Base-by-base conservation (phyloP, 2,888 invertebrate species). In the Lithophane socia region DNA sequence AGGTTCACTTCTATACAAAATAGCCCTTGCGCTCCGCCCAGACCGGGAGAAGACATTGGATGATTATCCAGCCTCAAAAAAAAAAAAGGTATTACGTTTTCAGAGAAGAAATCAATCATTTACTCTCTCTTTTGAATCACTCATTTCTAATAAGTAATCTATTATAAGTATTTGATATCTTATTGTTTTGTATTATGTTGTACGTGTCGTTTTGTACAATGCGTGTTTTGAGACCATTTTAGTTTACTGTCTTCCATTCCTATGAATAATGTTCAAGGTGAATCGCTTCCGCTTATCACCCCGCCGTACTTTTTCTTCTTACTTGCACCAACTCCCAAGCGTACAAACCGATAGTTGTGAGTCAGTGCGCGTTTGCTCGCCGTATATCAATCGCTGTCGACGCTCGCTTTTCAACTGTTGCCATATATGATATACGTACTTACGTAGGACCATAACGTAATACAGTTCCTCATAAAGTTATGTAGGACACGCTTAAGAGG, bases 351-450 rank as follows among this genome's bases (percentile, higher is more conserved):
- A 94, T 95, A 94, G 93, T 96, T 95, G 94, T 93, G 92, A 96
- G 95, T 96, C 96, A 90, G 92, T 89, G 81, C 94, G 94, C 95
- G 96, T 95, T 93, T 93, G 95, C 95, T 91, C 94, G 91, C 93
- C 93, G 94, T 96, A 95, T 95, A 95, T 96, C 96, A 96, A 93
- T 93, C 92, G 92, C 94, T 95, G 95, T 96, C 95, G 94, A 93
- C 95, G 94, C 92, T 91, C 91, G 91, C 92, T 92, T 92, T 93
- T 87, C 91, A 90, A 91, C 91, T 92, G 91, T 90, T 92, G 90
- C 90, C 85, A 87, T 88, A 85, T 89, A 86, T 86, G 73, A 87
- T 84, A 86, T 85, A 83, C 58, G 29, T 52, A 54, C 67, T 54
- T 67, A 52, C 54, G 70, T 73, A 72, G 37, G 54, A 60, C 74